Base-by-base conservation (phyloP, 2,888 invertebrate genomes). In the Calliphora vomitoria region DNA sequence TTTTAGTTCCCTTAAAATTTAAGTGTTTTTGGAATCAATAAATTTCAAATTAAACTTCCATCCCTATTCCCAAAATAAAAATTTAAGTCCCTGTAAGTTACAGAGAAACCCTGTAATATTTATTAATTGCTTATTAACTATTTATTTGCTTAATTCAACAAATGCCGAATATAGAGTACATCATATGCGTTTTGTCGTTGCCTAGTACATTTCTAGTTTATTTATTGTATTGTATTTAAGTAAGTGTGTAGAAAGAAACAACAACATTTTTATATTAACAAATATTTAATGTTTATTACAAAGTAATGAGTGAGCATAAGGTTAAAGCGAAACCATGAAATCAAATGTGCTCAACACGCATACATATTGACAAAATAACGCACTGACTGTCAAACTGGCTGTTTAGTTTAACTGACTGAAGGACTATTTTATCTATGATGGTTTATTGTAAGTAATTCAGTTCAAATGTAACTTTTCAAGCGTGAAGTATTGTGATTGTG, bases 241-340 rank as follows among this genome's bases (percentile, higher is more conserved):
- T 69, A 58, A 50, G 68, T 66, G 13, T 50, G 20, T 74, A 18
- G 38, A n/a, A n/a, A 38, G 44, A 75, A 68, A 53, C 11, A 11
- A 44, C 44, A 13, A 64, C 47, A 50, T 71, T 84, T 76, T 71
- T 55, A 60, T 86, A 83, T 83, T 84, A 74, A 86, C 81, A 78
- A 87, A 87, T 87, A 85, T 82, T 85, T 82, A 79, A 85, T 69
- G 47, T 64, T 25, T 64, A 35, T 62, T 69, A 78, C 41, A 62
- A 68, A 53, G 55, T 76, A 72, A 84, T 60, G 53, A 25, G 68
- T 55, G 64, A 74, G 78, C 85, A 87, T 75, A 85, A 74, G 78
- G 76, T 68, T 64, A 55, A 18, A 62, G 38, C 8, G 53, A 82
- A 50, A 18, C 41, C 15, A 84, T 60, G 35, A 64, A 82, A 62